Base-by-base conservation (phyloP, 2,888 invertebrate species). In the Zhuqinia jingwanae region DNA sequence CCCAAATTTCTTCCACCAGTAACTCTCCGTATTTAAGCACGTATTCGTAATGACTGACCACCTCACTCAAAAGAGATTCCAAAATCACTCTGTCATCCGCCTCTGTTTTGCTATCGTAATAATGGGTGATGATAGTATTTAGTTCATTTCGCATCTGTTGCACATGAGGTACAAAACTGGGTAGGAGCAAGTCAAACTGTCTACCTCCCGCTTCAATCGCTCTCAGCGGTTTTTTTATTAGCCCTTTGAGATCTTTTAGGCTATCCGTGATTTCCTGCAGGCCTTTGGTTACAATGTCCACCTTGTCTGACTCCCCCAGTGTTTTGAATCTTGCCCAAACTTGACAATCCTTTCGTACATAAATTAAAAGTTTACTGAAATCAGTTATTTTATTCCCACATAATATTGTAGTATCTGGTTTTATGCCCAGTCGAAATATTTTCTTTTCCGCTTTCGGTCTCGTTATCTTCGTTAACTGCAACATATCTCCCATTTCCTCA, bases 1-100 rank as follows among this genome's bases (percentile, higher is more conserved):
- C 85, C 85, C 88, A 88, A 17, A 88, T 50, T 45, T 85, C 84
- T 25, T 80, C 81, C 3, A 81, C 88, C 2, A 88, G 10, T 17
- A 80, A 10, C 36, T 85, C 75, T 8, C 88, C 88, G 58, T 45
- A 80, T 27, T 56, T 65, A 8, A 87, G 15, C 3, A 84, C 22
- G 36, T 87, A 87, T 0, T 11, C 13, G 27, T 65, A 83, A 20
- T 87, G 87, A 47, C 53, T 53, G 1, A 20, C 45, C 2, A 68
- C 45, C 73, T 87, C 87, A 2, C 36, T 20, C 13, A 87, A 68
- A 20, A 87, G 30, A 8, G 53, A n/a, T 68, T 87, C 60, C 8
- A 81, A n/a, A 22, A 81, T 80, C 2, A n/a, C 11, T 1, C 56
- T 75, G 17, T 86, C 80, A 0, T 86, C 78, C 10, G 42, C 47